Conservation (phyloP, 2,113 vertebrate species). For the Callipepla squamata region DNA sequence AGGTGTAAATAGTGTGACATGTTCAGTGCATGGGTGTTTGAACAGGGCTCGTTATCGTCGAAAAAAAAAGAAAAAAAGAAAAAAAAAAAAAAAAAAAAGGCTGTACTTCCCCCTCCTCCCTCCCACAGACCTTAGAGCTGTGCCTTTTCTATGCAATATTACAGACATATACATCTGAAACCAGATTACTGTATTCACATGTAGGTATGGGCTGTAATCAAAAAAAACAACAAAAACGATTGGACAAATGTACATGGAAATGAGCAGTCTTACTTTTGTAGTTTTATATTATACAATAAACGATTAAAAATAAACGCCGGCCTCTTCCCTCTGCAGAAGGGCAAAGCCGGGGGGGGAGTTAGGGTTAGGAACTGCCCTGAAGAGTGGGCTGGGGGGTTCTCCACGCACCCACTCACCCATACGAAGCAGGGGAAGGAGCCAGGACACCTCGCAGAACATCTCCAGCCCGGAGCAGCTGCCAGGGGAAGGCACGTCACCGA, state of each 20-base stretch:
- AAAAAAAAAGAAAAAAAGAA: not conserved
- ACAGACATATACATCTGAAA: constrained; percentile 88
- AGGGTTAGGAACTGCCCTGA: no score
- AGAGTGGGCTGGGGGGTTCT: no score
- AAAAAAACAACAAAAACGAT: constrained; percentile 64
- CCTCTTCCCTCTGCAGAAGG: not conserved
- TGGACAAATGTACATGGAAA: constrained; percentile 94
- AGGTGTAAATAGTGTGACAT: constrained; percentile 76
- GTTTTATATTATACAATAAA: constrained; percentile 99
- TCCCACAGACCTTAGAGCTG: constrained; percentile 95
- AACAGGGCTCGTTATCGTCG: constrained; percentile 75
- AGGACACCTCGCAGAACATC: not conserved
- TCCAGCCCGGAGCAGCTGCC: not conserved
- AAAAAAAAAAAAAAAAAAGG: constrained; percentile 54
- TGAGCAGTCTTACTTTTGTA: constrained; percentile 99
- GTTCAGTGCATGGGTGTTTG: constrained; percentile 78
- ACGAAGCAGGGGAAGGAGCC: no score
- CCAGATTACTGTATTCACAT: constrained; percentile 91
- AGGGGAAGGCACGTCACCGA: not conserved
- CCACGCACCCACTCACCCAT: no score
- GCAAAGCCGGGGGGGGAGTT: no score
- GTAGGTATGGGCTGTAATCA: constrained; percentile 91
- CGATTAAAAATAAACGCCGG: constrained; percentile 76
- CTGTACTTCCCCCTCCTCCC: constrained; percentile 81
- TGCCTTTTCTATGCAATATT: constrained; percentile 99